Evolutionary conservation across 2,797 vertebrate species (phyloP).

Genomic region (Fistularia commersonii): DNA sequence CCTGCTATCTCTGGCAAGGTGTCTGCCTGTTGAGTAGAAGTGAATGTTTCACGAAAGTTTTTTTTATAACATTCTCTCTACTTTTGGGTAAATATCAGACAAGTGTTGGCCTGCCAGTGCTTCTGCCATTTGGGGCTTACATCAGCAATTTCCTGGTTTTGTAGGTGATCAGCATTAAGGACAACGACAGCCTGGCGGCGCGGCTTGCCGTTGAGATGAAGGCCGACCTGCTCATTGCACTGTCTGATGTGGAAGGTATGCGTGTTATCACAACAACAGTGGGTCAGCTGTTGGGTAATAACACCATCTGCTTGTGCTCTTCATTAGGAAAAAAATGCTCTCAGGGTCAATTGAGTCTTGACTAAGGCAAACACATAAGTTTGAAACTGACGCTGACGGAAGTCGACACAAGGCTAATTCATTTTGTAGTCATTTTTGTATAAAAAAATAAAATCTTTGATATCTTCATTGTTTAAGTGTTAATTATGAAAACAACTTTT

Average conservation of each 20-base stretch:
- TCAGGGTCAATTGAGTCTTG: conserved; percentile 33
- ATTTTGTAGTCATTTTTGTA: not conserved
- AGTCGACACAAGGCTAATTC: conserved; percentile 3
- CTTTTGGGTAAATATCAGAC: conserved; percentile 5
- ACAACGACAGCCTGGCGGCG: conserved; percentile 96
- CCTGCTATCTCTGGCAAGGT: too few relatives aligned
- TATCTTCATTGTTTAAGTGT: too few relatives aligned
- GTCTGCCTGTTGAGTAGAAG: too few relatives aligned
- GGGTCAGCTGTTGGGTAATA: conserved; percentile 63
- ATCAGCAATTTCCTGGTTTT: conserved; percentile 30
- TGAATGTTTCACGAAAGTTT: too few relatives aligned
- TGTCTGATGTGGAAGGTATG: conserved; percentile 96
- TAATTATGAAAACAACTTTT: too few relatives aligned
- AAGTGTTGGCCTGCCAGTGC: not conserved
- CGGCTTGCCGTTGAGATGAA: conserved; percentile 97
- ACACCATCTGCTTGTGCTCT: conserved; percentile 49
- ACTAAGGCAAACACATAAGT: conserved; percentile 40
- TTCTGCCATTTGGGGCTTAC: conserved; percentile 11
- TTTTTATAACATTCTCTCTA: too few relatives aligned
- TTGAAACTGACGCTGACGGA: conserved; percentile 33
- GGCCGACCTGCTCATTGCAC: conserved; percentile 93
- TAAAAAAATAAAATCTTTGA: too few relatives aligned
- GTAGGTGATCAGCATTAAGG: conserved; percentile 97
- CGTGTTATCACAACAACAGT: conserved; percentile 30
- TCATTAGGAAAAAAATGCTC: conserved; percentile 3